These are phyloP conservation scores for Scaptomyza graminum DNA, from an alignment of 1,140 invertebrate genomes.

Conservation along the genomic window DNA sequence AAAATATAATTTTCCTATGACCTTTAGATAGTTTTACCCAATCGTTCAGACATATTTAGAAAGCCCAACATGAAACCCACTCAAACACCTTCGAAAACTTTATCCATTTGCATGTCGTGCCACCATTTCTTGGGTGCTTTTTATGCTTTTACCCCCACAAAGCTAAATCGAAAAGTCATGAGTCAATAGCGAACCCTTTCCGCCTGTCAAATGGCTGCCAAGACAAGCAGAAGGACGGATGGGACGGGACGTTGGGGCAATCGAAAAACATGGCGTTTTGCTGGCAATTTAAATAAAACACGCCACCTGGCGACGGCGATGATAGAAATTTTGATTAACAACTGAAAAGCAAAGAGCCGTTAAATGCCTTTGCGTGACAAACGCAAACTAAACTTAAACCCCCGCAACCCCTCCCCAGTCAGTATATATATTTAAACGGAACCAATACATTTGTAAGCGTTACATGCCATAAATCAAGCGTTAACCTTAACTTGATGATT, in stretches of 20 bases:
- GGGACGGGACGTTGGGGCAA: no score
- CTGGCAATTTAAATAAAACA: slow-evolving; percentile 61
- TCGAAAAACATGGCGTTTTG: slow-evolving; percentile 40
- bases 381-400: slow-evolving; percentile 62
- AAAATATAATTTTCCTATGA: no score
- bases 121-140: slow-evolving; percentile 13
- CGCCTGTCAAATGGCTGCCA: slow-evolving; percentile 54
- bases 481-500: slow-evolving; percentile 77
- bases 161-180: slow-evolving; percentile 36
- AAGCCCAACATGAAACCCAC: no score
- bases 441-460: slow-evolving; percentile 74
- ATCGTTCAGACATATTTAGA: no score
- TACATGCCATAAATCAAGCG: slow-evolving; percentile 74
- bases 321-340: slow-evolving; percentile 51
- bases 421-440: slow-evolving; percentile 61
- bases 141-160: not conserved
- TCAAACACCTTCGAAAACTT: slow-evolving; percentile 18
- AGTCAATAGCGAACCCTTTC: slow-evolving; percentile 65
- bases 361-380: slow-evolving; percentile 76
- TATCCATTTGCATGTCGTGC: slow-evolving; percentile 40
- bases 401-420: not conserved
- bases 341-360: slow-evolving; percentile 24
- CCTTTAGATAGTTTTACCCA: no score
- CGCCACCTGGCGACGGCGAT: slow-evolving; percentile 45
- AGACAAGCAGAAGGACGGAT: not conserved